phyloP scores from a whole-genome alignment of 2,113 vertebrate genomes.

The Pterophyllum scalare region DNA sequence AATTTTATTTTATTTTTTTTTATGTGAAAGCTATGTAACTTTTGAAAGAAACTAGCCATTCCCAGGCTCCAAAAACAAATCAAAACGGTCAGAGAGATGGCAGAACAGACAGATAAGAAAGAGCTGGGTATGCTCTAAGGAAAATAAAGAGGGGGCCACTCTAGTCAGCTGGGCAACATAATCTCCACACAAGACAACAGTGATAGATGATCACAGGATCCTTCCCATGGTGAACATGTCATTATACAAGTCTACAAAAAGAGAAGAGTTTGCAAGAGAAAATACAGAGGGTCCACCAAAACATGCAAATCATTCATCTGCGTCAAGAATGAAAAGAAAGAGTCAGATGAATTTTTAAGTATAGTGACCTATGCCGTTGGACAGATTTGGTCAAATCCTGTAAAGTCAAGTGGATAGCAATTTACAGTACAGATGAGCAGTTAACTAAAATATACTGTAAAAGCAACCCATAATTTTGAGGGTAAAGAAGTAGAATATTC shows the following conservation, averaged over 20 bases:
- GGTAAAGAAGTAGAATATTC: too few relatives aligned
- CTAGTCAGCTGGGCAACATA: too few relatives aligned
- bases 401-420: neutral
- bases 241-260: neutral
- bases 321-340: too few relatives aligned
- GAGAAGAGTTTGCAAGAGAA: neutral
- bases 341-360: neutral
- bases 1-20: too few relatives aligned
- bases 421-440: neutral
- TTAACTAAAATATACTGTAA: too few relatives aligned
- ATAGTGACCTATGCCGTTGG: neutral
- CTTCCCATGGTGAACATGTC: too few relatives aligned
- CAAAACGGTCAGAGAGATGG: neutral
- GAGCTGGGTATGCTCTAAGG: neutral
- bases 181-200: too few relatives aligned
- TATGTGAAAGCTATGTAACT: neutral
- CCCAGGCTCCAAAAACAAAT: neutral
- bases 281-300: neutral
- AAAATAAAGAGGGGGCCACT: neutral
- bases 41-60: neutral
- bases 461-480: too few relatives aligned
- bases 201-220: too few relatives aligned
- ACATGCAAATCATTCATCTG: neutral
- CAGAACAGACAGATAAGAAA: neutral
- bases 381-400: neutral